Evolutionary conservation across 1,140 invertebrate species (phyloP).

Genomic region (Macrotrachela quadricornifera): DNA sequence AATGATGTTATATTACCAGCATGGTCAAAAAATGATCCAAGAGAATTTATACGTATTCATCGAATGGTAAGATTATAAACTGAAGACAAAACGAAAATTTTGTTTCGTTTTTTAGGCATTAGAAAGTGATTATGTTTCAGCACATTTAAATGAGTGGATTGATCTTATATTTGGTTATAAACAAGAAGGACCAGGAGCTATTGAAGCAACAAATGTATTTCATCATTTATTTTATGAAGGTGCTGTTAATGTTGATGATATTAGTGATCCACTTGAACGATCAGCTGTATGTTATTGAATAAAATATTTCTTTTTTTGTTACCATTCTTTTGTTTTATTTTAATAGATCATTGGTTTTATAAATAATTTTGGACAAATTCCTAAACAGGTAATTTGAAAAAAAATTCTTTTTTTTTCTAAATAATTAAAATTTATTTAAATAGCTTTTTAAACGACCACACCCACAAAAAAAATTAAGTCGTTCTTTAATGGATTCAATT

Average conservation of each 20-base stretch:
- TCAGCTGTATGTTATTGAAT: slow-evolving; percentile 41
- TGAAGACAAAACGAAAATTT: no score
- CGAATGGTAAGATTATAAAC: slow-evolving; percentile 20
- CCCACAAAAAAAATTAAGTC: slow-evolving; percentile 57
- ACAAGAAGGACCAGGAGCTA: slow-evolving; percentile 61
- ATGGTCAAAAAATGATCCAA: slow-evolving; percentile 83
- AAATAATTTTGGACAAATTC: slow-evolving; percentile 98
- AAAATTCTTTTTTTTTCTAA: no score
- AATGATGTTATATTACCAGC: slow-evolving; percentile 79
- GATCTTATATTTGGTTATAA: slow-evolving; percentile 96
- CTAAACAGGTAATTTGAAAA: slow-evolving; percentile 44
- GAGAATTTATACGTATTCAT: slow-evolving; percentile 67
- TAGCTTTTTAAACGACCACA: slow-evolving; percentile 81
- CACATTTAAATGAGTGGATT: slow-evolving; percentile 95
- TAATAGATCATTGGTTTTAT: slow-evolving; percentile 78
- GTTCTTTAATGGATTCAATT: not conserved
- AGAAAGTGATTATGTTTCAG: slow-evolving; percentile 88
- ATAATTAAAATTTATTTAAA: no score
- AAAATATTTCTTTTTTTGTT: no score
- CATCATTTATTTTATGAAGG: slow-evolving; percentile 98
- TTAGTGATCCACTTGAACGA: slow-evolving; percentile 93
- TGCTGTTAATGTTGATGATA: slow-evolving; percentile 95
- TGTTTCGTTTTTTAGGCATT: slow-evolving; percentile 40
- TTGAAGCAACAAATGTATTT: slow-evolving; percentile 85
- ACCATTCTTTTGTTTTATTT: no score